Conservation (phyloP, 2,113 vertebrate species). For the Ptilorrhoa leucosticta region DNA sequence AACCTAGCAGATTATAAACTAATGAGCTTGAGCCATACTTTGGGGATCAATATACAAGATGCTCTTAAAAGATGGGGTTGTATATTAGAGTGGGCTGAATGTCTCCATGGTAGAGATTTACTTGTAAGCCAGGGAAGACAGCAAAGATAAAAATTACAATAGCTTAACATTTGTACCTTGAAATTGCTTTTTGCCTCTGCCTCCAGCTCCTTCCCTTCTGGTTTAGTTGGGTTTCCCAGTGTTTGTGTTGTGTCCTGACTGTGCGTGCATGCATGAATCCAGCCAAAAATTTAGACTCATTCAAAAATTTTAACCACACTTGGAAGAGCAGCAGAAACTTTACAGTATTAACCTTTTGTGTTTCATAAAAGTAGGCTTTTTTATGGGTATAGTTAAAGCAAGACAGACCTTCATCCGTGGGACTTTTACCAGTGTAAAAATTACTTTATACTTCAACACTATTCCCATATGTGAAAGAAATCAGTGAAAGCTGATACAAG, state of each 20-base stretch:
- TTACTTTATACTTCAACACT: not conserved
- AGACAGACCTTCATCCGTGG: not conserved
- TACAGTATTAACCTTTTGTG: not conserved
- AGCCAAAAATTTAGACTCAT: not conserved
- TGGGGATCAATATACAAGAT: not conserved
- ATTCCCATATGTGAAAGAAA: not conserved
- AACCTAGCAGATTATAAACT: not conserved
- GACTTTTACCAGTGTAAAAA: not conserved
- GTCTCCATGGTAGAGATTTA: not conserved
- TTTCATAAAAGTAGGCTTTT: not conserved
- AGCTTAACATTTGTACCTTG: not conserved
- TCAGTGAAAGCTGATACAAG: not conserved
- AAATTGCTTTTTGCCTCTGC: not conserved
- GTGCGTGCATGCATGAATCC: not conserved
- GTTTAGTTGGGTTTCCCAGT: not conserved
- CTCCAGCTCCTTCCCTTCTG: not conserved
- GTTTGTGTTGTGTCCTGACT: not conserved
- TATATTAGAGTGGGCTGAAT: not conserved
- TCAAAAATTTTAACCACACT: not conserved
- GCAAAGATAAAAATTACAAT: not conserved
- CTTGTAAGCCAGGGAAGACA: not conserved
- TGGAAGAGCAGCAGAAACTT: not conserved
- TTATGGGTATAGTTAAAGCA: not conserved
- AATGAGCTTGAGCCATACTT: conserved; percentile 3
- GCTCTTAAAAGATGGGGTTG: not conserved